Conservation (phyloP, 2,113 vertebrate species). For the Dasyurus viverrinus region DNA sequence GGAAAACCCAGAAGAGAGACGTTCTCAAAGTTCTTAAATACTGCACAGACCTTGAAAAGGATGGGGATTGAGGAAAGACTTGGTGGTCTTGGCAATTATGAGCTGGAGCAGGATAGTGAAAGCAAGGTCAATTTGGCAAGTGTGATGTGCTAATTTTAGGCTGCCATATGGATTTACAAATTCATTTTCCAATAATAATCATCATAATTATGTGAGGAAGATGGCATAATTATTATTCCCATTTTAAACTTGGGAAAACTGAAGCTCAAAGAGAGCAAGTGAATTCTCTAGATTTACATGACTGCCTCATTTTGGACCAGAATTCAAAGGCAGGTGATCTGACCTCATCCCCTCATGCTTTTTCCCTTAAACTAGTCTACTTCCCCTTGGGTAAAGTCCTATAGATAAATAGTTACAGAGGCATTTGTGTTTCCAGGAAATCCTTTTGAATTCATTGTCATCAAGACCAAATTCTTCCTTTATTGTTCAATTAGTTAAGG, state of each 20-base stretch:
- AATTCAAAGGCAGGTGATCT: not conserved
- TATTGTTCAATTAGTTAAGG: constrained; percentile 46
- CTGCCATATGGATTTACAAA: not conserved
- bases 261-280: not conserved
- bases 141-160: not conserved
- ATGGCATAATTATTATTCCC: not conserved
- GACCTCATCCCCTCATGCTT: not conserved
- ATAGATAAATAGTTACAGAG: not conserved
- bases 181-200: not conserved
- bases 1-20: not conserved
- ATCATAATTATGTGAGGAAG: not conserved
- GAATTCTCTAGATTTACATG: not conserved
- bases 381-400: not conserved
- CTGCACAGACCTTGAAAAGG: not conserved
- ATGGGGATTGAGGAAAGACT: not conserved
- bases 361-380: not conserved
- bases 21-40: not conserved
- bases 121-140: not conserved
- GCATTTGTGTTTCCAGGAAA: not conserved
- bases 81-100: not conserved
- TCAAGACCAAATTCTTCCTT: constrained; percentile 44
- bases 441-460: not conserved
- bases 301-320: not conserved
- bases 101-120: not conserved
- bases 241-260: not conserved